Base-by-base conservation (phyloP, 2,888 invertebrate genomes). In the Dascillus cervinus region DNA sequence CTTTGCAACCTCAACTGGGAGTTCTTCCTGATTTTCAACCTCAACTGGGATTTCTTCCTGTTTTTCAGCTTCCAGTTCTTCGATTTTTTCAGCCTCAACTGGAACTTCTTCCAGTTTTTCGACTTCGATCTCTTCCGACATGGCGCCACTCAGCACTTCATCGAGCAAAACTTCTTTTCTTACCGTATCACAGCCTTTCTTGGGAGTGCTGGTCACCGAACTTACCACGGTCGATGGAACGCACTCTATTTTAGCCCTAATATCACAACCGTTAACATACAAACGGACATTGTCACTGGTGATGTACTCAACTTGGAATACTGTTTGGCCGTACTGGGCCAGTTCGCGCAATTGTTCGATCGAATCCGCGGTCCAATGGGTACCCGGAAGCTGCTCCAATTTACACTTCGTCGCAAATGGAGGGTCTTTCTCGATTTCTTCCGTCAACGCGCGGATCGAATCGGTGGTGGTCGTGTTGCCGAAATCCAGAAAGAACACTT, bases 401-500 rank as follows among this genome's bases (percentile, higher is more conserved):
- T 67, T 62, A 42, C 73, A 77, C 45, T 73, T 71, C 41, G 69
- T 69, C 0, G 76, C 73, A 29, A 76, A 55, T 1, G 73, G 68
- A 31, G 71, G 69, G 28, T 71, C 66, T 1, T 47, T 26, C 0
- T 61, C 57, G 1, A 77, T 48, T 20, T 71, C 70, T 22, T 67
- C 64, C 0, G 77, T 73, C 9, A 78, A 63, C 22, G 59, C 56
- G 24, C 67, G 67, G 33, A 77, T 65, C 32, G 72, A 69, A 23
- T 66, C 66, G 24, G 72, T 69, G 32, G 66, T 60, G 1, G 73
- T 66, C 33, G 71, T 70, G 43, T 75, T 77, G 1, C 79, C 79
- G 42, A 72, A 77, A 54, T 79, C 79, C 9, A 78, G 66, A 42
- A 75, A 77, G 37, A 71, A 64, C 2, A 77, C 76, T 43, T 68